Evolutionary conservation across 2,888 invertebrate genomes (phyloP).

Genomic region (Itoplectis maculator): DNA sequence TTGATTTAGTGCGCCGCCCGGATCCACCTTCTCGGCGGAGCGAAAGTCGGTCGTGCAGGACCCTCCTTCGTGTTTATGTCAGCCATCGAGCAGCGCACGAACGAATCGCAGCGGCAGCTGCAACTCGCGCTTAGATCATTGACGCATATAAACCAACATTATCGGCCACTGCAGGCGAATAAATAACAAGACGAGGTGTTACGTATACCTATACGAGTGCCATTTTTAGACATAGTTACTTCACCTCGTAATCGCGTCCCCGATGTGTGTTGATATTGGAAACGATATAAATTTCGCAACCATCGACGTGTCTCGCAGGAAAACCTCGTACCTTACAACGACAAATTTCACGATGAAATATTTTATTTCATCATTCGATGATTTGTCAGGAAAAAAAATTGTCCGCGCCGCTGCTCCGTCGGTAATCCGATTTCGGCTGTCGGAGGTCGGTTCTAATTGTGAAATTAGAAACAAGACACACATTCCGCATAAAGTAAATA

Average conservation of each 20-base stretch:
- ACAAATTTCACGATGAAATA: background rate
- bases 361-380: background rate
- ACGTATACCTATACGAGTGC: constrained; percentile 44
- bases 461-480: background rate
- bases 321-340: background rate
- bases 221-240: constrained; percentile 61
- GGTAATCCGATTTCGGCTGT: too few relatives aligned
- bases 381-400: background rate
- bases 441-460: too few relatives aligned
- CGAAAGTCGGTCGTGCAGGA: constrained; percentile 50
- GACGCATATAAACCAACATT: constrained; percentile 62
- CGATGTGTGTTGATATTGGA: constrained; percentile 16
- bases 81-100: constrained; percentile 19
- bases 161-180: background rate
- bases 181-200: constrained; percentile 34
- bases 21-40: constrained; percentile 21
- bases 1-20: constrained; percentile 3
- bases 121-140: constrained; percentile 68
- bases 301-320: constrained; percentile 1
- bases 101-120: constrained; percentile 41
- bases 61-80: background rate
- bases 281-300: constrained; percentile 45
- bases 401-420: background rate
- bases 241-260: constrained; percentile 15
- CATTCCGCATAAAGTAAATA: constrained; percentile 76